These are phyloP conservation scores for Argyresthia albistria DNA, from an alignment of 2,888 invertebrate genomes.

Conservation along the genomic window DNA sequence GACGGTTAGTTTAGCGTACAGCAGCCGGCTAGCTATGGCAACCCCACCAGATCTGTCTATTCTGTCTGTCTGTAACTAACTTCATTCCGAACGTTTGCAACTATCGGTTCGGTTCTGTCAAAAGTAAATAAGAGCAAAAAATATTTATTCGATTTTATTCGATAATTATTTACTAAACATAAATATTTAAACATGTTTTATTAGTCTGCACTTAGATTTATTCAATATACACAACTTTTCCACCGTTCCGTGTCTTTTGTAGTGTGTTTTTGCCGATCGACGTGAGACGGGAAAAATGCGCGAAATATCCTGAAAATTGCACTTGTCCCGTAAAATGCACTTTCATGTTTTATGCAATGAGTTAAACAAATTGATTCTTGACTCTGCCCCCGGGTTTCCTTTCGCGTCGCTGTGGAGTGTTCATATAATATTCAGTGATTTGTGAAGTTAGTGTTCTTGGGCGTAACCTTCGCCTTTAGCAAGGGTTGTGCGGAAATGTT, in stretches of 20 bases:
- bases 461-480: slow-evolving; percentile 54
- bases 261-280: neutral
- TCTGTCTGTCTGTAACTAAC: slow-evolving; percentile 18
- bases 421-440: slow-evolving; percentile 35
- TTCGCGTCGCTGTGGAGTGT: slow-evolving; percentile 39
- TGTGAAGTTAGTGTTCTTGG: slow-evolving; percentile 24
- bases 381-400: slow-evolving; percentile 13
- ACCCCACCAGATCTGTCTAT: too few relatives aligned
- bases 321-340: slow-evolving; percentile 39
- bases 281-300: slow-evolving; percentile 24
- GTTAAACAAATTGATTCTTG: slow-evolving; percentile 23
- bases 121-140: slow-evolving; percentile 47
- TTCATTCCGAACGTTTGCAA: slow-evolving; percentile 35
- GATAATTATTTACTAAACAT: neutral
- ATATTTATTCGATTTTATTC: slow-evolving; percentile 14
- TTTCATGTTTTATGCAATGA: slow-evolving; percentile 24
- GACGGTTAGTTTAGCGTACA: too few relatives aligned
- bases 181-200: slow-evolving; percentile 22
- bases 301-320: slow-evolving; percentile 35
- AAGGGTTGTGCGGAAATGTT: slow-evolving; percentile 55
- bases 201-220: slow-evolving; percentile 24
- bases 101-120: slow-evolving; percentile 47
- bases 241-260: slow-evolving; percentile 12
- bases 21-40: too few relatives aligned
- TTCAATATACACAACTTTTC: slow-evolving; percentile 26